These are phyloP conservation scores for Idaea aversata DNA, from an alignment of 2,888 invertebrate genomes.

Conservation along the genomic window DNA sequence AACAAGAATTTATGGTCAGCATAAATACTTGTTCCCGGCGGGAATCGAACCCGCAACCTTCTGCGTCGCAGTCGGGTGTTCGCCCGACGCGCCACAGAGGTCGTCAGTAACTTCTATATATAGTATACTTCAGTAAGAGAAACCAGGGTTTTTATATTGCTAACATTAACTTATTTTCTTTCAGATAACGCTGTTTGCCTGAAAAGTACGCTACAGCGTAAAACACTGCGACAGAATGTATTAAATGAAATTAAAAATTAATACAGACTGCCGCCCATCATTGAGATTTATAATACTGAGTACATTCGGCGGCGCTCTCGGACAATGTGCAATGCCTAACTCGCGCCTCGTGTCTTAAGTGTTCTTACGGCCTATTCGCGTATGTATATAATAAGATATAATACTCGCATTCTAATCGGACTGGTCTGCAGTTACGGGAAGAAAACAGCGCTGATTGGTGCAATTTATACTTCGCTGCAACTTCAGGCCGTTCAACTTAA, in stretches of 20 bases:
- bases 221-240: not conserved
- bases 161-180: not conserved
- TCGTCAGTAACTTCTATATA: too few species aligned
- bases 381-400: slow-evolving; percentile 13
- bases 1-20: too few species aligned
- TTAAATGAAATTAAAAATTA: not conserved
- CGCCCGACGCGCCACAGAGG: too few species aligned
- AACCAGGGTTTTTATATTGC: not conserved
- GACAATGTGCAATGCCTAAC: slow-evolving; percentile 22
- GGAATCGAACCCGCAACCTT: too few species aligned
- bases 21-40: too few species aligned
- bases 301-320: slow-evolving; percentile 13
- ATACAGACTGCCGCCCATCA: not conserved
- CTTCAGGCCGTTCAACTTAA: slow-evolving; percentile 33
- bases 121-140: too few species aligned
- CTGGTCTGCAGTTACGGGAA: slow-evolving; percentile 15
- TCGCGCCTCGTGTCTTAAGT: slow-evolving; percentile 29
- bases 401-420: not conserved
- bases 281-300: slow-evolving; percentile 23
- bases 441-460: slow-evolving; percentile 16
- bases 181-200: not conserved
- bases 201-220: not conserved
- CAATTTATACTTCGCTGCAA: not conserved
- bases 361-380: slow-evolving; percentile 53
- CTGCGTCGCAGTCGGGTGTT: too few species aligned